These are phyloP conservation scores for Rhamnusium bicolor DNA, from an alignment of 2,888 invertebrate species.

Conservation along the genomic window DNA sequence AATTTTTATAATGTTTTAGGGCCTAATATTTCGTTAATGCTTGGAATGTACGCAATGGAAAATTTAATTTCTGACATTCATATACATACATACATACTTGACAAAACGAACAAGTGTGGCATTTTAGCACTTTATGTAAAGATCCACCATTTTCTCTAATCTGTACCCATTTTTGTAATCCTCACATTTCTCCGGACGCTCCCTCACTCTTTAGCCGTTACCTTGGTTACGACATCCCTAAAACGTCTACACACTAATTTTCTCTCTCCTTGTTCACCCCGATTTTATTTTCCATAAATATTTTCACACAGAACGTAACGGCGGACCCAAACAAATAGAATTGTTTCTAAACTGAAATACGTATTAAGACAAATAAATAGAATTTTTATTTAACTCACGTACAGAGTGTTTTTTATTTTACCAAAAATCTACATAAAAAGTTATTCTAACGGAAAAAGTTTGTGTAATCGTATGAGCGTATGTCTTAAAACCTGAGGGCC, in stretches of 20 bases:
- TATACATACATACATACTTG: background rate
- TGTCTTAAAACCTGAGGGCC: too few species aligned
- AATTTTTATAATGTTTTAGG: too few species aligned
- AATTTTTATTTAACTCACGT: background rate
- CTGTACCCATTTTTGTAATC: slow-evolving; percentile 70
- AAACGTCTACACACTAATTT: slow-evolving; percentile 60
- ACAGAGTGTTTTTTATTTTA: too few species aligned
- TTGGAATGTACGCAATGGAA: background rate
- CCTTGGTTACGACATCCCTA: slow-evolving; percentile 57
- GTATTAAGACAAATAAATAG: background rate
- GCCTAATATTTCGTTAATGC: background rate
- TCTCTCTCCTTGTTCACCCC: slow-evolving; percentile 56
- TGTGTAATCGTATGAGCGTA: too few species aligned
- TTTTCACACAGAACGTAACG: slow-evolving; percentile 43
- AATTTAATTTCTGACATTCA: background rate
- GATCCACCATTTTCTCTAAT: slow-evolving; percentile 43
- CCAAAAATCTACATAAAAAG: too few species aligned
- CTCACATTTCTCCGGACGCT: slow-evolving; percentile 66
- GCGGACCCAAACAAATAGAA: background rate
- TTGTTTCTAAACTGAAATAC: background rate
- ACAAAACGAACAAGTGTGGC: slow-evolving; percentile 7
- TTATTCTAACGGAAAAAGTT: background rate
- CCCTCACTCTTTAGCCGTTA: slow-evolving; percentile 51
- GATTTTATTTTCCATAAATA: slow-evolving; percentile 60
- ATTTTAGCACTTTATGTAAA: slow-evolving; percentile 30